Base-by-base conservation (phyloP, 2,113 vertebrate genomes). In the Australoheros scitulus region DNA sequence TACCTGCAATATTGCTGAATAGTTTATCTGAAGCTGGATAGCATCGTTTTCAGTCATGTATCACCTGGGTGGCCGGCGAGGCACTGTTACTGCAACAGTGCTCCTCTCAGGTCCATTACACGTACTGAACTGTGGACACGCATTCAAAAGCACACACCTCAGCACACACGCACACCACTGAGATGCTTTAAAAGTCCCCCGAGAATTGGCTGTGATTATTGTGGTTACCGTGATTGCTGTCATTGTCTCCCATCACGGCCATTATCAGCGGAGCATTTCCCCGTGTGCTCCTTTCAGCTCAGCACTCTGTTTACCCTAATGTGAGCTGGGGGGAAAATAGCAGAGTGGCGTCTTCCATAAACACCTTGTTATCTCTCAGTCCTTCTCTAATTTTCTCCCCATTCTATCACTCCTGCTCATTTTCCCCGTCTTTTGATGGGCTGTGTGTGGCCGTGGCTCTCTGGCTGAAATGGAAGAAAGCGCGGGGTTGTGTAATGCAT, bases 301-400 rank as follows among this genome's bases (percentile, higher is more conserved):
- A 74, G 86, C 72, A 76, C 88, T 89, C 89, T 94, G 91, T 93
- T 95, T 94, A 93, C 93, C 88, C 91, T 92, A 94, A 94, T 92
- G 91, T 86, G 91, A 87, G 91, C 89, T 79, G 61, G 83, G 86
- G 91, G 90, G 87, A 60, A 88, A 88, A 88, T 90, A 72, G 83
- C 76, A 77, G 82, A 74, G 82, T 83, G 75, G 80, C 77, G 41
- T 86, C 92, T 83, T 92, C 91, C 88, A 93, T 94, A 94, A 94
- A 94, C 92, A 92, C 91, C 93, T 94, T 92, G 91, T 95, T 94
- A 94, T 94, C 92, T 91, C 90, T 85, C 88, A 80, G 88, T 92
- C 88, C 87, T 89, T 90, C 85, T 92, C 91, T 92, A 91, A 93
- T 94, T 93, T 93, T 92, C 87, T 81, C 90, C 63, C 81, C 88